Conservation (phyloP, 2,888 invertebrate genomes). For the Chloroclystis v-ata region DNA sequence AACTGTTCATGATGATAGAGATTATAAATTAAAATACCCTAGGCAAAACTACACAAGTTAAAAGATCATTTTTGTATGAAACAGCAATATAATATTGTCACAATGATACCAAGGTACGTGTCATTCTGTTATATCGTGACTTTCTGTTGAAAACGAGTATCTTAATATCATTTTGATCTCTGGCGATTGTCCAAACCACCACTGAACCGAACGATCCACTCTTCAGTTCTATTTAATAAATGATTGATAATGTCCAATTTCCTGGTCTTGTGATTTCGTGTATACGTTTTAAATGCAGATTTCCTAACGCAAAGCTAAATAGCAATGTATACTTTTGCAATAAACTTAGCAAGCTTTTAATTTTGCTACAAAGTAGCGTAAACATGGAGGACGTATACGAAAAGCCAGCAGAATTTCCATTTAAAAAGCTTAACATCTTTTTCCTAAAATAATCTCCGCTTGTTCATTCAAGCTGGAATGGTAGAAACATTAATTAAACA, state of each 20-base stretch:
- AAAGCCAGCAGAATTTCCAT: constrained; percentile 4
- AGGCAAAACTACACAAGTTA: too few relatives aligned
- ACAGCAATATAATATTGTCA: constrained; percentile 34
- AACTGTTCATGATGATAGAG: too few relatives aligned
- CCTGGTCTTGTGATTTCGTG: constrained; percentile 18
- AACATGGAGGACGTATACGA: background rate
- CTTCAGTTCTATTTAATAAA: constrained; percentile 7
- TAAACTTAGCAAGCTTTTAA: background rate
- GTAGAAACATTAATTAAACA: constrained; percentile 52
- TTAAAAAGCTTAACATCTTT: constrained; percentile 29
- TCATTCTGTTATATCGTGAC: constrained; percentile 32
- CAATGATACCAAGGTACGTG: constrained; percentile 20
- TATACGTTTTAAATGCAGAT: background rate
- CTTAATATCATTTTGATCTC: constrained; percentile 40
- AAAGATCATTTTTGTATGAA: too few relatives aligned
- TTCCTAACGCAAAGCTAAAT: background rate
- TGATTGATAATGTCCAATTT: constrained; percentile 12
- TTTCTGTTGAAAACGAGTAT: constrained; percentile 36
- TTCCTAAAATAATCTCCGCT: constrained; percentile 44
- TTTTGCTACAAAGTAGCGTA: background rate
- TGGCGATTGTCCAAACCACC: constrained; percentile 47
- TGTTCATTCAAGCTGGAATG: constrained; percentile 39
- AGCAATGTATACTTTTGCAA: background rate
- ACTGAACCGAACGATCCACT: constrained; percentile 38
- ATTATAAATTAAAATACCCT: too few relatives aligned